These are phyloP conservation scores for Spodoptera frugiperda DNA, from an alignment of 1,140 invertebrate species.

Conservation along the genomic window DNA sequence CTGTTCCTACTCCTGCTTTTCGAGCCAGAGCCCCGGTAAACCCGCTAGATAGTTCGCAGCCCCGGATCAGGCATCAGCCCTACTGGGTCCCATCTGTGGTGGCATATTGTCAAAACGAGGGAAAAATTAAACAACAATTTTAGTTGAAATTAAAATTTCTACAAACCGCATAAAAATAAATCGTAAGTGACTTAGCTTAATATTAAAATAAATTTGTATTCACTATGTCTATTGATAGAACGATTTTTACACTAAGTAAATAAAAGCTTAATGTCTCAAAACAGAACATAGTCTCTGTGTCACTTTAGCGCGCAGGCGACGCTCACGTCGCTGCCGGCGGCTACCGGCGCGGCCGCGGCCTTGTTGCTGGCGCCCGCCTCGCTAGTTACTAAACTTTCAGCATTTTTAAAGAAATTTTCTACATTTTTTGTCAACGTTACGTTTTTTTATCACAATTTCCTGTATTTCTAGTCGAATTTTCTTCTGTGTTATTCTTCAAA, in stretches of 20 bases:
- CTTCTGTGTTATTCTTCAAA: neutral
- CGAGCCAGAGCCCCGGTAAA: no score
- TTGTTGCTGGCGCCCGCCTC: neutral
- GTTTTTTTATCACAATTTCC: neutral
- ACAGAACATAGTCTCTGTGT: constrained; percentile 10
- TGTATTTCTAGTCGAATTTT: neutral
- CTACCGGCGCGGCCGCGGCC: neutral
- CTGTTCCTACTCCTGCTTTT: no score
- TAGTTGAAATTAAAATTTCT: constrained; percentile 43
- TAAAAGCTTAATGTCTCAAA: constrained; percentile 8
- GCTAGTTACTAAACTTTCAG: neutral
- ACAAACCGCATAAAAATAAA: constrained; percentile 48
- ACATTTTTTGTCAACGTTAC: constrained; percentile 22
- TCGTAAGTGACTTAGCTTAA: constrained; percentile 53
- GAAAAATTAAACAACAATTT: constrained; percentile 36
- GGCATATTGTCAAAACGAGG: no score
- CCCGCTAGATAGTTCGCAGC: no score
- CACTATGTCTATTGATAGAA: constrained; percentile 48
- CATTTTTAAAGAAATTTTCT: constrained; percentile 24
- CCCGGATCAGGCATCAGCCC: no score
- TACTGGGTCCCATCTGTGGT: no score
- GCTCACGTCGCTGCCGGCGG: no score
- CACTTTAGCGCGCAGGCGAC: neutral
- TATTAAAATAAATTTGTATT: constrained; percentile 51
- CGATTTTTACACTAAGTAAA: constrained; percentile 40